Percentiles rank a stretch among this genome's conserved stretches.
Conservation (phyloP, 2,113 vertebrate species). For the Salvelinus sp. region DNA sequence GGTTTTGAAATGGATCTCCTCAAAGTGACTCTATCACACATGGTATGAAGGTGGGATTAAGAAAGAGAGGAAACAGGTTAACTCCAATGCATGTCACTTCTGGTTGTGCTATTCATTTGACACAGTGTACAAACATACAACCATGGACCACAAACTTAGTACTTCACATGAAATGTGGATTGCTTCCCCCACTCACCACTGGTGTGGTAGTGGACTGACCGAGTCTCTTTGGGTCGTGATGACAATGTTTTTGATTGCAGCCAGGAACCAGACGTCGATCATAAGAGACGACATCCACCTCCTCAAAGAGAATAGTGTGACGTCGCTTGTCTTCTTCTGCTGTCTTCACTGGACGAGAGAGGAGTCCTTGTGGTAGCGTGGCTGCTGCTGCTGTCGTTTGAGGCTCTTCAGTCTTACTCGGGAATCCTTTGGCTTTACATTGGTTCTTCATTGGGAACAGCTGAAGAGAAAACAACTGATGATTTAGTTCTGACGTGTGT, state of each 20-base stretch:
- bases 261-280: slow-evolving; percentile 93
- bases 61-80: slow-evolving; percentile 25
- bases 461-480: slow-evolving; percentile 22
- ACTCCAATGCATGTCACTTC: background rate
- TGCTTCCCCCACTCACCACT: slow-evolving; percentile 78
- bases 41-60: slow-evolving; percentile 87
- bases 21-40: slow-evolving; percentile 92
- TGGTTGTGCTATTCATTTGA: too few relatives aligned
- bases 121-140: background rate
- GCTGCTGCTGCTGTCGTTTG: slow-evolving; percentile 32
- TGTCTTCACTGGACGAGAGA: slow-evolving; percentile 72
- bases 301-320: slow-evolving; percentile 98
- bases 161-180: background rate
- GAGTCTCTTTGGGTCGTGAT: too few relatives aligned
- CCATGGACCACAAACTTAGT: background rate
- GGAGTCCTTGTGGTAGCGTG: slow-evolving; percentile 46
- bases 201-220: slow-evolving; percentile 93
- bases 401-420: slow-evolving; percentile 29
- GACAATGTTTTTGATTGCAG: slow-evolving; percentile 94
- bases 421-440: slow-evolving; percentile 34
- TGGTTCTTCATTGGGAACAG: slow-evolving; percentile 44
- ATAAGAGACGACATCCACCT: slow-evolving; percentile 97
- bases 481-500: too few relatives aligned
- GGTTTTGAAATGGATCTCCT: slow-evolving; percentile 86
- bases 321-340: slow-evolving; percentile 84